Evolutionary conservation across 2,113 vertebrate genomes (phyloP), one percentile per base, ranked within the genome.

Genomic region (Neogobius melanostomus): DNA sequence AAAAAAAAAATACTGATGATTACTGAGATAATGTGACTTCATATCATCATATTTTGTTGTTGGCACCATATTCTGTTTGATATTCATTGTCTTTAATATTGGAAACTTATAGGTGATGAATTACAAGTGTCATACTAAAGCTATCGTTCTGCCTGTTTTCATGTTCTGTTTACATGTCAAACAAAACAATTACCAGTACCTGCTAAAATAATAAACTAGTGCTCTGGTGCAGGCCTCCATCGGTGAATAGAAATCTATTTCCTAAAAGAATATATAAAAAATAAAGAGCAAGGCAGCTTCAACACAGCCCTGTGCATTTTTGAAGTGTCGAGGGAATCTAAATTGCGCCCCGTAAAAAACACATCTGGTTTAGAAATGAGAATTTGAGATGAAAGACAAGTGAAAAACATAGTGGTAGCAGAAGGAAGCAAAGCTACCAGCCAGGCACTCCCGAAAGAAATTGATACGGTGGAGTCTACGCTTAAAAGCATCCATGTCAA

Each of bases 321-420:
- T 87, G 83, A 14, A 88, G 82, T 54, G 52, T 60, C 56, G 11
- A 0, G 80, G 84, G 82, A 89, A 76, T 87, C 80, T 81, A 85
- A 88, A 86, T 66, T 83, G 84, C 81, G 80, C 87, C 90, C 86
- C 90, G 88, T 89, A 89, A 91, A 36, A 91, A 91, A 87, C 84
- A 89, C 88, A 90, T 84, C 83, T 88, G 87, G 82, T 89, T 88
- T 89, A 86, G 88, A 92, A 92, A 90, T 91, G 84, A 81, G 86
- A 74, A 75, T 73, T 69, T 9, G 21, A 71, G 64, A 60, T 59
- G 64, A 62, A 68, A 82, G 69, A 42, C 0, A 14, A 50, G 50
- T 78, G 71, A 70, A 77, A 52, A 79, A 70, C 67, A 77, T 77
- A 77, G 78, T 82, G 70, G 64, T 6, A 59, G 61, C 72, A 60